phyloP scores from a whole-genome alignment of 2,888 invertebrate genomes.

The Kuschelorhynchus macadamiae region DNA sequence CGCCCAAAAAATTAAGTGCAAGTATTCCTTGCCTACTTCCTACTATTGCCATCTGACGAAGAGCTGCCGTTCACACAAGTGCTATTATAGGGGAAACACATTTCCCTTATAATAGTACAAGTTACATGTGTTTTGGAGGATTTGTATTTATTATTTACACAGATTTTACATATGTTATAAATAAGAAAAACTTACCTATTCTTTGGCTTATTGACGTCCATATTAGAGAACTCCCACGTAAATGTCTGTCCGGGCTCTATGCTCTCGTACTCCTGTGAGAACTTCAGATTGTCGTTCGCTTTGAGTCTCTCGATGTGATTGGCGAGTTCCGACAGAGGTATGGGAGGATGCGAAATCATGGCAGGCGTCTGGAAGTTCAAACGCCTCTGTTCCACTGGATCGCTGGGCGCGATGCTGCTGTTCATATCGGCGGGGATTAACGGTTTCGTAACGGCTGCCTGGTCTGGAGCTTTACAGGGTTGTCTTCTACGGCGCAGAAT shows the following conservation, averaged over 20 bases:
- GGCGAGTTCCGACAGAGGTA: constrained; percentile 92
- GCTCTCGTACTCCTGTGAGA: constrained; percentile 98
- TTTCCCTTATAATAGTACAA: too few relatives aligned
- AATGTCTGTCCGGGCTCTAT: constrained; percentile 99
- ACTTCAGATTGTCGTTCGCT: constrained; percentile 95
- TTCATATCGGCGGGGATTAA: constrained; percentile 87
- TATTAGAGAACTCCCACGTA: constrained; percentile 99
- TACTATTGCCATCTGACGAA: too few relatives aligned
- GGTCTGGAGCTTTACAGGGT: constrained; percentile 92
- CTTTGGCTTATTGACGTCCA: constrained; percentile 98
- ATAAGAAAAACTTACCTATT: constrained; percentile 77
- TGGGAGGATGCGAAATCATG: constrained; percentile 97
- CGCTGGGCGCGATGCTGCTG: constrained; percentile 85
- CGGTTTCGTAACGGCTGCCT: constrained; percentile 90
- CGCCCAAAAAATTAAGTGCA: too few relatives aligned
- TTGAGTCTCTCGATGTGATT: constrained; percentile 97
- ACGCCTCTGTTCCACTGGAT: constrained; percentile 96
- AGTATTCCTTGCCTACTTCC: too few relatives aligned
- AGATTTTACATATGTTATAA: too few relatives aligned
- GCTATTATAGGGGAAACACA: too few relatives aligned
- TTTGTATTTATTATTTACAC: too few relatives aligned
- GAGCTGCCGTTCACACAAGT: too few relatives aligned
- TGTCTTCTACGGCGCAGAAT: constrained; percentile 85
- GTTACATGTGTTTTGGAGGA: too few relatives aligned
- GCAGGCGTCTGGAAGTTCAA: constrained; percentile 97